phyloP scores from a whole-genome alignment of 2,797 vertebrate species.

The Eulemur rubriventer region DNA sequence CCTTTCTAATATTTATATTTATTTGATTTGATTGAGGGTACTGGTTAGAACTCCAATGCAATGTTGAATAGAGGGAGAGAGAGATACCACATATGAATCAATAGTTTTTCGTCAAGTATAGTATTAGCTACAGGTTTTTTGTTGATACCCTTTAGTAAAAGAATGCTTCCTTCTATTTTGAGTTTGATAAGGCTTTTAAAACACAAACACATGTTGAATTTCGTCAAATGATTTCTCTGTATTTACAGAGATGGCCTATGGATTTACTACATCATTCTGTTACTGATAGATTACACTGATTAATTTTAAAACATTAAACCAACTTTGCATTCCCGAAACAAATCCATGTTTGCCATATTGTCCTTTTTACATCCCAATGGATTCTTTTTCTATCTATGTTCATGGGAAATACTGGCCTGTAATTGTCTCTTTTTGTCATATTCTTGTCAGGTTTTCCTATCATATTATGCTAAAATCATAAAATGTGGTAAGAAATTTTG shows the following conservation, averaged over 20 bases:
- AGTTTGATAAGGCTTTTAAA: not conserved
- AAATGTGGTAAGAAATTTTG: not conserved
- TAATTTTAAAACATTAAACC: constrained; percentile 41
- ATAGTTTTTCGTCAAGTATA: not conserved
- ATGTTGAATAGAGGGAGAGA: not conserved
- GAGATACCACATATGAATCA: not conserved
- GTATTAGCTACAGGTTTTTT: not conserved
- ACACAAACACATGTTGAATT: not conserved
- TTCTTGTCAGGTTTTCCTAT: not conserved
- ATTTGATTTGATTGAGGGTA: not conserved
- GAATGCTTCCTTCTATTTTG: not conserved
- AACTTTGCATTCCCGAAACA: not conserved
- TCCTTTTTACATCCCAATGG: not conserved
- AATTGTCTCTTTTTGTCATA: not conserved
- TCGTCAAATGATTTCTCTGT: not conserved
- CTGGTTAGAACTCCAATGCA: not conserved
- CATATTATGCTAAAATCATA: not conserved
- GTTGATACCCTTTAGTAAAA: not conserved
- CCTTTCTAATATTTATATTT: not conserved
- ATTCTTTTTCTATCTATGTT: not conserved
- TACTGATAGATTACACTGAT: not conserved
- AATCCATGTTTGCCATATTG: not conserved
- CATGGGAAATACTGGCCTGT: not conserved
- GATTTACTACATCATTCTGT: not conserved
- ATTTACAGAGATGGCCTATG: not conserved